Percentiles rank a stretch among this genome's conserved stretches.
These are phyloP conservation scores for Scelioninae gen. 2 DNA, from an alignment of 2,888 invertebrate genomes.

Conservation along the genomic window DNA sequence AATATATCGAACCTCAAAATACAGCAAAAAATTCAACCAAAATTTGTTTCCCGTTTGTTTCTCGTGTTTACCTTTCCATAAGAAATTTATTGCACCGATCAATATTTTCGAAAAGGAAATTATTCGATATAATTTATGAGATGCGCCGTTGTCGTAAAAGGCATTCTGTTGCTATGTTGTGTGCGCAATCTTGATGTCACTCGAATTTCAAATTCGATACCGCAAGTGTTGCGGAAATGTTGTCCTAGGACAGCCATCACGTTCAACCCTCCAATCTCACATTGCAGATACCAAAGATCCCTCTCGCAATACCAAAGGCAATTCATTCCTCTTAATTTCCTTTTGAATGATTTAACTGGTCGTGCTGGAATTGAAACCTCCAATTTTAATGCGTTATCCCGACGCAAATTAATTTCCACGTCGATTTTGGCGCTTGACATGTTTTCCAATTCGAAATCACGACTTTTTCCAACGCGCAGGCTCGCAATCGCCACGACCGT, in stretches of 20 bases:
- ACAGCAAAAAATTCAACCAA: too few species aligned
- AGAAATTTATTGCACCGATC: not conserved
- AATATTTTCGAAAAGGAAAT: constrained; percentile 6
- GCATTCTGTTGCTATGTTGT: not conserved
- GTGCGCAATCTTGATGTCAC: constrained; percentile 26
- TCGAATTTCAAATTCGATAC: constrained; percentile 39
- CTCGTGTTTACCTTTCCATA: too few species aligned
- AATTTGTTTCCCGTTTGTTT: too few species aligned
- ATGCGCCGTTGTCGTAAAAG: not conserved
- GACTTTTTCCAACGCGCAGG: too few species aligned
- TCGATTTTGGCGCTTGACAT: too few species aligned
- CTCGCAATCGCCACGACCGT: too few species aligned
- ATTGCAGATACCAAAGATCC: constrained; percentile 27
- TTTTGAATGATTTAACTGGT: constrained; percentile 35
- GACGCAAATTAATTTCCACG: not conserved
- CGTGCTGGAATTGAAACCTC: constrained; percentile 17
- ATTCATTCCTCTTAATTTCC: constrained; percentile 42
- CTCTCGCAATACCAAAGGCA: constrained; percentile 29
- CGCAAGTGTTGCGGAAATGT: constrained; percentile 31
- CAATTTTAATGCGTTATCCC: constrained; percentile 30
- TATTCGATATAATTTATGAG: constrained; percentile 1
- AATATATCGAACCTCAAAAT: too few species aligned
- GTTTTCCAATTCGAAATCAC: too few species aligned
- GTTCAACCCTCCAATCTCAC: constrained; percentile 19
- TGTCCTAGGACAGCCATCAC: constrained; percentile 28